phyloP scores from a whole-genome alignment of 2,888 invertebrate species.

The Spialia ferax region DNA sequence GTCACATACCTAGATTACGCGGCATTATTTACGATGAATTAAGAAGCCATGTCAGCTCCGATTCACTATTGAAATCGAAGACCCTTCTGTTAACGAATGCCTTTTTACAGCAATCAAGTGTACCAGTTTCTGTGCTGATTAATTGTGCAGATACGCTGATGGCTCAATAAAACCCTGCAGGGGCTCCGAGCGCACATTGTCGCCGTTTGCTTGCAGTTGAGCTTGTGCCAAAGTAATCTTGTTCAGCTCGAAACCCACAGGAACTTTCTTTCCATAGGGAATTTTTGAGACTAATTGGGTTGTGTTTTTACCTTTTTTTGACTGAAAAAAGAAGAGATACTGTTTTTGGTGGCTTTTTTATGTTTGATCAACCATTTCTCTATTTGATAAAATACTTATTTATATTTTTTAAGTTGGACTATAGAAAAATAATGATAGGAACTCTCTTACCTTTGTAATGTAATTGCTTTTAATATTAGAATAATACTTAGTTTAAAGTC shows the following conservation, averaged over 20 bases:
- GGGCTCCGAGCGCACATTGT: conserved; percentile 56
- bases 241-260: conserved; percentile 41
- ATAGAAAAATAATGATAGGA: too few relatives aligned
- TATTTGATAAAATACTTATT: too few relatives aligned
- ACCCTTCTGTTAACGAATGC: not conserved
- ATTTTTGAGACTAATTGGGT: not conserved
- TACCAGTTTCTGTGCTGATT: conserved; percentile 22
- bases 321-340: too few relatives aligned
- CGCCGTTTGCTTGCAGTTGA: conserved; percentile 58
- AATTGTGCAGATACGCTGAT: conserved; percentile 60
- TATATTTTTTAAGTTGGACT: too few relatives aligned
- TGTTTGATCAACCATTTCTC: too few relatives aligned
- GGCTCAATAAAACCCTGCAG: conserved; percentile 64
- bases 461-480: too few relatives aligned
- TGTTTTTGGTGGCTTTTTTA: too few relatives aligned
- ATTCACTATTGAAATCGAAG: not conserved
- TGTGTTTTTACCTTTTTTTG: not conserved
- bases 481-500: too few relatives aligned
- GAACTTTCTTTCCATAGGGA: not conserved
- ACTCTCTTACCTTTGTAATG: too few relatives aligned
- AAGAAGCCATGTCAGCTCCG: not conserved
- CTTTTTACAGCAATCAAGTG: conserved; percentile 13
- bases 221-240: conserved; percentile 68
- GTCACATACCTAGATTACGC: too few relatives aligned
- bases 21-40: not conserved